Base-by-base conservation (phyloP, 2,888 invertebrate genomes). In the Tetanocera ferruginea region DNA sequence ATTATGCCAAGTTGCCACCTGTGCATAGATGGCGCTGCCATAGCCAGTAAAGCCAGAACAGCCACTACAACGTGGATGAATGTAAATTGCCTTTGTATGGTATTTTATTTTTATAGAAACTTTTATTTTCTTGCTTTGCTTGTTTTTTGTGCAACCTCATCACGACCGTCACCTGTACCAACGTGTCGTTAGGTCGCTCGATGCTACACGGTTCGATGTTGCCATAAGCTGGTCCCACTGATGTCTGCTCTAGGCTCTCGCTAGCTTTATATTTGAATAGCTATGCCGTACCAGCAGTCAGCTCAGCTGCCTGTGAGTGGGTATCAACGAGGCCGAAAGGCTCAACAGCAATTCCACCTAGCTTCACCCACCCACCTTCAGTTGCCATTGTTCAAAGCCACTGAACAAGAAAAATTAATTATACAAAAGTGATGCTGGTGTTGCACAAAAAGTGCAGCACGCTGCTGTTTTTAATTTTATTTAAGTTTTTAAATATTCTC, bases 371-470 rank as follows among this genome's bases (percentile, higher is more conserved):
- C 25, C 23, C n/a, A 23, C 62, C 62, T 37, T 5, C 25, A 55
- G 55, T 51, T 49, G 67, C 74, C 67, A 87, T 86, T 87, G 85
- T 87, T 85, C 85, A 85, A 87, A 88, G 85, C 88, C 88, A 88
- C 86, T 88, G 88, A 88, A 87, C 88, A 88, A 88, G 87, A 87
- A 88, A 87, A 87, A 88, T 88, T 87, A 87, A 87, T 87, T 88
- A 87, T 88, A 87, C 85, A 87, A 87, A 86, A 87, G 87, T 85
- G 85, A 85, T 85, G 86, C 86, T 76, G 77, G 55, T 49, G 37
- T 71, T 52, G 55, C 70, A 78, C 37, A 75, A 75, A 75, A 75
- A 75, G 66, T 75, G 74, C 66, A 66, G 31, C 67, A 64, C 55
- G 34, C 55, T 34, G 52, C 67, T 55, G 66, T 67, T 67, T 75